phyloP scores from a whole-genome alignment of 2,113 vertebrate species.

The Noturus placidus region DNA sequence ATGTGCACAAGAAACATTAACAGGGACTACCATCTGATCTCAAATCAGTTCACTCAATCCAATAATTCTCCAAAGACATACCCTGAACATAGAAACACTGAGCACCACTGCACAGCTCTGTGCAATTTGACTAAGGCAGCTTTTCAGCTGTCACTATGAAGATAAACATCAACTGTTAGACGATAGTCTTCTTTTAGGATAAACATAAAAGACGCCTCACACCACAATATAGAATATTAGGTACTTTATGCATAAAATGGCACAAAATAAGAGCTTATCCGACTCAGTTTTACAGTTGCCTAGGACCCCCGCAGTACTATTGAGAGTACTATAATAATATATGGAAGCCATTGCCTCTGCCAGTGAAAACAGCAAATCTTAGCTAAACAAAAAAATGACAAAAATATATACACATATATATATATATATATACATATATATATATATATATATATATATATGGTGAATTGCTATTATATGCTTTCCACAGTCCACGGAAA shows the following conservation, averaged over 20 bases:
- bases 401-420: too few relatives aligned
- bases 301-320: neutral
- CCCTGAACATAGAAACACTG: conserved; percentile 10
- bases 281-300: neutral
- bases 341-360: neutral
- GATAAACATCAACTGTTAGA: neutral
- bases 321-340: neutral
- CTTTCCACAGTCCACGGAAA: neutral
- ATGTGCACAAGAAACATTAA: neutral
- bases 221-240: neutral
- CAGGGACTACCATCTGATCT: neutral
- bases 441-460: too few relatives aligned
- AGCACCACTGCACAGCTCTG: conserved; percentile 16
- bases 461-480: neutral
- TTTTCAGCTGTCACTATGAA: neutral
- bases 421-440: too few relatives aligned
- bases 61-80: neutral
- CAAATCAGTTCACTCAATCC: neutral
- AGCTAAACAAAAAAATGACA: neutral
- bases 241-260: neutral
- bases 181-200: neutral
- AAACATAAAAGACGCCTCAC: neutral
- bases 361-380: neutral
- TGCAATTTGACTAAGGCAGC: neutral
- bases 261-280: neutral